These are phyloP conservation scores for Oryzias sinensis DNA, from an alignment of 2,797 vertebrate genomes.

Conservation along the genomic window DNA sequence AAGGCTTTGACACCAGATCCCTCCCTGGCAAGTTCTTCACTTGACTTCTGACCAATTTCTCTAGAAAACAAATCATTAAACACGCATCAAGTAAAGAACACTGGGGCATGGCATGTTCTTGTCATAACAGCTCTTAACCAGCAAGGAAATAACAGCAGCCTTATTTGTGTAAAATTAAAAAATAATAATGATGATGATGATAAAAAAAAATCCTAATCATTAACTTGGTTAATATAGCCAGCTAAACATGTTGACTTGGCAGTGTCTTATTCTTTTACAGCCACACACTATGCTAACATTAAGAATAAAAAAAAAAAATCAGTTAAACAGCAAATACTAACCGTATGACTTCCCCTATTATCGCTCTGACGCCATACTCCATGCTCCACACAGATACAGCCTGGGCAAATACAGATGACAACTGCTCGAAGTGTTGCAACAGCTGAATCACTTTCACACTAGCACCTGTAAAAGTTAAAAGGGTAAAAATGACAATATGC, in stretches of 20 bases:
- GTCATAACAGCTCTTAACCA: too few relatives aligned
- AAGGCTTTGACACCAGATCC: conserved; percentile 85
- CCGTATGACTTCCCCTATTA: conserved; percentile 93
- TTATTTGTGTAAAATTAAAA: too few relatives aligned
- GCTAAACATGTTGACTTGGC: too few relatives aligned
- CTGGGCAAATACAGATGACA: conserved; percentile 86
- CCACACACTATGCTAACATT: background rate
- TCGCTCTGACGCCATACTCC: conserved; percentile 88
- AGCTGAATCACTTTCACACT: conserved; percentile 93
- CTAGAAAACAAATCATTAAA: conserved; percentile 59
- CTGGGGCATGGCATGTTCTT: too few relatives aligned
- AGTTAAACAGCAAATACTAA: conserved; percentile 41
- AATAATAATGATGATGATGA: too few relatives aligned
- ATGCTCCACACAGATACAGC: conserved; percentile 88
- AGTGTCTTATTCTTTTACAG: too few relatives aligned
- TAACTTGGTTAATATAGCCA: too few relatives aligned
- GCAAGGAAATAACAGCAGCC: too few relatives aligned
- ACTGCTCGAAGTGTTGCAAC: conserved; percentile 93
- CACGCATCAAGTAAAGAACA: too few relatives aligned
- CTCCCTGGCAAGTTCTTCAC: conserved; percentile 86
- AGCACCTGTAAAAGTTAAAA: conserved; percentile 75
- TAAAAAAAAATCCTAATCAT: too few relatives aligned
- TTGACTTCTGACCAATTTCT: conserved; percentile 91
- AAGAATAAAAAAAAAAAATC: background rate
- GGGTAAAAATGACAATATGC: background rate